Evolutionary conservation across 2,113 vertebrate genomes (phyloP), one percentile per base, ranked within the genome.

Genomic region (Rhinolophus sinicus): DNA sequence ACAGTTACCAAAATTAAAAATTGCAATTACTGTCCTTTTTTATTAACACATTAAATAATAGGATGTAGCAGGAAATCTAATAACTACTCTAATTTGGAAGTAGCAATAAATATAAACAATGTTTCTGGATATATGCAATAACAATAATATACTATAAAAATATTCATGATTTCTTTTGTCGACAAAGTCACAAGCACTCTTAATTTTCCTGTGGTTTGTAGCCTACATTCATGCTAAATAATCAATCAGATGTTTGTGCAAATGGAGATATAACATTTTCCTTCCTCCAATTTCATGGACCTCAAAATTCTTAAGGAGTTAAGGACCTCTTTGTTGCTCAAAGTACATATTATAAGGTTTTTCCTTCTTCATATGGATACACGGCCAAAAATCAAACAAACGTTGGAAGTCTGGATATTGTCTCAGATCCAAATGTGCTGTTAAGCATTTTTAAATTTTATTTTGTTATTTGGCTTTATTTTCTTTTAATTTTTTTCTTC

Each of bases 11-110:
- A 78, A 89, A 86, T 93, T 28, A 64, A 70, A 38, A 77, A 76
- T 92, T 92, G 38, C 14, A 92, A 85, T 33, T 77, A 54, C 35
- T 82, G 5, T 76, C 18, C 22, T 86, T 81, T 44, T 70, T 44
- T 54, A 78, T 54, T 35, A 94, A 76, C 38, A 85, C 9, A 65
- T 35, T 77, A 77, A 84, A 26, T 89, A 83, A 84, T 26, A 73
- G 60, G 33, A 69, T 62, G 3, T 62, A 73, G n/a, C 40, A 94
- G 44, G 72, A 94, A 75, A 82, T 83, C 19, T 73, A 96, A 77
- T 77, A 67, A 54, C 10, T 44, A 65, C 35, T 72, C 35, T 85
- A 77, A 81, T 77, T 97, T 86, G 91, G 47, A 94, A 62, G n/a
- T 35, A 78, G 12, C 30, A 65, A 58, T 65, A 30, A 44, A 77